phyloP scores from a whole-genome alignment of 2,113 vertebrate species.

The Fregetta grallaria region DNA sequence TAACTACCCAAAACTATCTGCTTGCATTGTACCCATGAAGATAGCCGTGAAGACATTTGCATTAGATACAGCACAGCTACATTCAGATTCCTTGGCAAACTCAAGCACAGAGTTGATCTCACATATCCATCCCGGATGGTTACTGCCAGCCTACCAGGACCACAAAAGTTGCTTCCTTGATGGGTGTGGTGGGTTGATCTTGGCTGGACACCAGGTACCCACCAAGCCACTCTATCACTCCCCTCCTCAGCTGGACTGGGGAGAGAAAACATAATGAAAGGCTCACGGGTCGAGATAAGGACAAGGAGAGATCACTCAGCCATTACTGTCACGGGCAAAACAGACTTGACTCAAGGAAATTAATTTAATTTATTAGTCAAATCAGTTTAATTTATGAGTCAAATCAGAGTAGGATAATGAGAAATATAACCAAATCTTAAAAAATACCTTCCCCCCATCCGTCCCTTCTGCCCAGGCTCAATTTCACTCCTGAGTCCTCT shows the following conservation, averaged over 20 bases:
- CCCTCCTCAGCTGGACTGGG: neutral
- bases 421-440: neutral
- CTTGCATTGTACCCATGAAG: neutral
- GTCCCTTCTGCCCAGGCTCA: neutral
- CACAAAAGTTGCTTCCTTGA: neutral
- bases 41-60: neutral
- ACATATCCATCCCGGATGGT: neutral
- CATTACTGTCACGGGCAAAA: fast-evolving
- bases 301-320: neutral
- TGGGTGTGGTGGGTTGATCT: neutral
- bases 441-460: neutral
- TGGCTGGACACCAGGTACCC: neutral
- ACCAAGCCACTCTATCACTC: neutral
- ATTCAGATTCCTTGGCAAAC: neutral
- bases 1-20: neutral
- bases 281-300: fast-evolving
- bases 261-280: neutral
- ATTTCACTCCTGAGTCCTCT: neutral
- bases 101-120: neutral
- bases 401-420: neutral
- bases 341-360: neutral
- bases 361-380: neutral
- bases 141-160: neutral
- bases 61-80: neutral
- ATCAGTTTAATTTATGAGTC: too few relatives aligned